Percentiles rank a stretch among this genome's conserved stretches.
These are phyloP conservation scores for Tragelaphus strepsiceros DNA, from an alignment of 2,113 vertebrate genomes.

Conservation along the genomic window DNA sequence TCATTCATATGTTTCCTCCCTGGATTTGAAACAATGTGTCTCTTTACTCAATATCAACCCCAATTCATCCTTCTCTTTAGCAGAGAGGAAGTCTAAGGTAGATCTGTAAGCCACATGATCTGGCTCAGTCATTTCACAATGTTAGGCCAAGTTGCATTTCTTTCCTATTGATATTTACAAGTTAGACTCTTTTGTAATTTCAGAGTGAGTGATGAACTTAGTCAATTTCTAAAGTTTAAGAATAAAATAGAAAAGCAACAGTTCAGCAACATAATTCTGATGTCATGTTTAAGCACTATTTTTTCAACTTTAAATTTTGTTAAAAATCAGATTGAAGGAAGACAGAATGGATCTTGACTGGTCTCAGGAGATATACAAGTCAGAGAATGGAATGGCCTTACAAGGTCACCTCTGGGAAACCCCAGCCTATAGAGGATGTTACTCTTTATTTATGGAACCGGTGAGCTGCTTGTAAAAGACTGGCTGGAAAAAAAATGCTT, in stretches of 20 bases:
- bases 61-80: background rate
- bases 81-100: background rate
- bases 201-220: background rate
- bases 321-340: conserved; percentile 1
- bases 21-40: background rate
- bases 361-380: conserved; percentile 28
- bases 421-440: background rate
- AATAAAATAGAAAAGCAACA: background rate
- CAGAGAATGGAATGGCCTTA: background rate
- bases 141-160: background rate
- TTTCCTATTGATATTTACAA: background rate
- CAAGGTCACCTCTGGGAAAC: background rate
- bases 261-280: background rate
- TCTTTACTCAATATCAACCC: background rate
- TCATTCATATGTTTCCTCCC: background rate
- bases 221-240: background rate
- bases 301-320: background rate
- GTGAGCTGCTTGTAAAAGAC: conserved; percentile 51
- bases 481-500: conserved; percentile 21
- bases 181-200: background rate
- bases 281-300: too few relatives aligned
- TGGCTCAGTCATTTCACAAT: background rate
- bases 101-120: background rate
- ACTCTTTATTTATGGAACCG: conserved; percentile 56
- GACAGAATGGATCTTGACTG: background rate